Conservation (phyloP, 2,113 vertebrate species). For the Gracilinanus agilis region DNA sequence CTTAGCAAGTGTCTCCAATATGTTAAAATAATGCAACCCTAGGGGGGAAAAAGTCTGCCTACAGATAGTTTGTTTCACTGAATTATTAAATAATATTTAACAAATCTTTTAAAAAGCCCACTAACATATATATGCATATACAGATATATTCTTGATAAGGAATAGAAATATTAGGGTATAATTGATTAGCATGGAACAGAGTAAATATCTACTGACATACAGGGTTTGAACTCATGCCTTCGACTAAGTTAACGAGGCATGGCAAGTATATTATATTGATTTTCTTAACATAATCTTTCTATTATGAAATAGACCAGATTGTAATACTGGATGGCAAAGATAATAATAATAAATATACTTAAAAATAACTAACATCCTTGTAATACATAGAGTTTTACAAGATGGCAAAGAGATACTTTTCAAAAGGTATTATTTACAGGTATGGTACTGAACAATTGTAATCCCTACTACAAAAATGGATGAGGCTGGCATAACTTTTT, state of each 20-base stretch:
- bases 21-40: neutral
- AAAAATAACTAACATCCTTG: neutral
- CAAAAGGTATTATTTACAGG: neutral
- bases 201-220: too few relatives aligned
- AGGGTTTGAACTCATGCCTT: neutral
- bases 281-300: neutral
- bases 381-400: neutral
- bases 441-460: neutral
- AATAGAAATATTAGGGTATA: too few relatives aligned
- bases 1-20: neutral
- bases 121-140: too few relatives aligned
- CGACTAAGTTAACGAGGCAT: neutral
- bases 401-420: neutral
- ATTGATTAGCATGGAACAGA: too few relatives aligned
- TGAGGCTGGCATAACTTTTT: too few relatives aligned
- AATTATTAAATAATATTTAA: neutral
- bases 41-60: neutral
- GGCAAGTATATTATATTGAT: neutral
- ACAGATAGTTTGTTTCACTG: neutral
- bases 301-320: neutral
- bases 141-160: too few relatives aligned
- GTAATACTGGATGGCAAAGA: neutral
- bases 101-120: too few relatives aligned
- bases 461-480: neutral
- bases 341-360: neutral